These are phyloP conservation scores for Furcifer pardalis DNA, from an alignment of 2,797 vertebrate genomes.

Conservation along the genomic window DNA sequence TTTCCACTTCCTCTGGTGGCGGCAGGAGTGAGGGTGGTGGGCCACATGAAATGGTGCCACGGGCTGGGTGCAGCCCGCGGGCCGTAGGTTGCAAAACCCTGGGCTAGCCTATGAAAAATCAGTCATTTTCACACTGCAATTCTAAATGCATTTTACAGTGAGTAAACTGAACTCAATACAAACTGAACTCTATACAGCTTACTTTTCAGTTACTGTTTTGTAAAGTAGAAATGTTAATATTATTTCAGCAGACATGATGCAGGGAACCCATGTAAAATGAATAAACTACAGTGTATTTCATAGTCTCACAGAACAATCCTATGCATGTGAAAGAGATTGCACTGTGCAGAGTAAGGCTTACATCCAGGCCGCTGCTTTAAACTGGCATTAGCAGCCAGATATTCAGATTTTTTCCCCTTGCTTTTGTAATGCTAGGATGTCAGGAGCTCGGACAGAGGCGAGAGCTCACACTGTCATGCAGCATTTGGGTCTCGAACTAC, in stretches of 20 bases:
- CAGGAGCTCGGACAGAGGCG: too few relatives aligned
- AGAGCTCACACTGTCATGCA: too few relatives aligned
- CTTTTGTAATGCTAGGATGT: too few relatives aligned
- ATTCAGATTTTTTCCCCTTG: conserved; percentile 6
- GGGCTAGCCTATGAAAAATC: background rate
- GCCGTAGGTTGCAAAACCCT: too few relatives aligned
- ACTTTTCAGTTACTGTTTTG: background rate
- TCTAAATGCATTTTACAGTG: background rate
- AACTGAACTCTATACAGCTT: background rate
- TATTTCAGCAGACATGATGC: background rate
- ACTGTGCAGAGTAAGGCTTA: background rate
- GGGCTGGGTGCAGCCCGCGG: too few relatives aligned
- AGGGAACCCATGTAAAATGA: background rate
- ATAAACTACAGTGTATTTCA: background rate
- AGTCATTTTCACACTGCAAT: background rate
- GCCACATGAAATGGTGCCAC: too few relatives aligned
- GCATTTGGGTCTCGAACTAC: too few relatives aligned
- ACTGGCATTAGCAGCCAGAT: background rate
- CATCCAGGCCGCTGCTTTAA: background rate
- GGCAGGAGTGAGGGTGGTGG: too few relatives aligned
- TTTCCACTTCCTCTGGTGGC: too few relatives aligned
- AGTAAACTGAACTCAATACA: background rate
- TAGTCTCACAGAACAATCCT: background rate
- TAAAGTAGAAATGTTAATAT: background rate
- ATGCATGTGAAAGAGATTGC: background rate